These are phyloP conservation scores for Argyresthia goedartella DNA, from an alignment of 2,888 invertebrate species.

Conservation along the genomic window DNA sequence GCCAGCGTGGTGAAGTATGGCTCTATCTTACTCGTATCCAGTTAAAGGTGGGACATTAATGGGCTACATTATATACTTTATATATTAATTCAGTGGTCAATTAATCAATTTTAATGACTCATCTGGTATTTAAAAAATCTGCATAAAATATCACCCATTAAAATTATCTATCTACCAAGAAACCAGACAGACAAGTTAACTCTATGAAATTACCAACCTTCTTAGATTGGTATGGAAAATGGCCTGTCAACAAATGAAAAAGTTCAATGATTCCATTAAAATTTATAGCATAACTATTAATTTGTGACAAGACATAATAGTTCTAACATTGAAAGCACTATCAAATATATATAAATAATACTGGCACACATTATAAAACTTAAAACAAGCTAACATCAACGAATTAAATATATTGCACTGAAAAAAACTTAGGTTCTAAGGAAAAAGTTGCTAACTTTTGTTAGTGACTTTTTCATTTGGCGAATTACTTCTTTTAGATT, in stretches of 20 bases:
- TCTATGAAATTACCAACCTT: no score
- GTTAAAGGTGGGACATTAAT: no score
- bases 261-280: background rate
- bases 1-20: no score
- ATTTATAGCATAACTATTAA: conserved; percentile 18
- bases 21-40: no score
- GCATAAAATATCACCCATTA: no score
- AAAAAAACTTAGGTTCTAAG: conserved; percentile 17
- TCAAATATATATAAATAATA: background rate
- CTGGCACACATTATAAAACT: conserved; percentile 10
- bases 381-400: conserved; percentile 35
- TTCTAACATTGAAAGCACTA: conserved; percentile 5
- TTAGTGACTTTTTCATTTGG: conserved; percentile 25
- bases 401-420: conserved; percentile 15
- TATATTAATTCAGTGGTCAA: no score
- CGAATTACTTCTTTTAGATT: conserved; percentile 24
- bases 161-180: no score
- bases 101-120: no score
- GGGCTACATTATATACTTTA: no score
- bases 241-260: background rate
- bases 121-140: no score
- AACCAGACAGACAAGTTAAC: no score
- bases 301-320: background rate
- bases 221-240: no score
- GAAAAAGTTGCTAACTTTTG: conserved; percentile 43